Conservation (phyloP, 2,113 vertebrate genomes). For the Mustelus asterias region DNA sequence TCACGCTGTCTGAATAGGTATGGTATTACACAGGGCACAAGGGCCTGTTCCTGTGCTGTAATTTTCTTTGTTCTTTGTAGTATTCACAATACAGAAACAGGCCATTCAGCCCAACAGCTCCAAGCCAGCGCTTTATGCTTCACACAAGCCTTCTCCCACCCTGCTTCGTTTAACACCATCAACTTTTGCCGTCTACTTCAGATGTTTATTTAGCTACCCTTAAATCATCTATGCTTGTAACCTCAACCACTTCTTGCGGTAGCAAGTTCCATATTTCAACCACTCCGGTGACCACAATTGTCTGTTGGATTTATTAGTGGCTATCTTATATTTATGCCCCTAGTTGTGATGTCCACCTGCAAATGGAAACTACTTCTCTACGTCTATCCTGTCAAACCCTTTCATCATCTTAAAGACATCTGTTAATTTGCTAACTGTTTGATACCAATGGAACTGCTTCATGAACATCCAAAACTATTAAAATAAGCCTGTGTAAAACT, state of each 20-base stretch:
- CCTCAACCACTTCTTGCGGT: background rate
- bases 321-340: background rate
- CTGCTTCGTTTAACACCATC: background rate
- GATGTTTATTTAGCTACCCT: background rate
- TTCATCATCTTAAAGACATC: background rate
- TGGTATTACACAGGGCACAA: background rate
- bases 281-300: background rate
- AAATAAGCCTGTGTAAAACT: background rate
- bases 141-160: background rate
- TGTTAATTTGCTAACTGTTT: background rate
- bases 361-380: background rate
- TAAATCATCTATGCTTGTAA: background rate
- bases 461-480: background rate
- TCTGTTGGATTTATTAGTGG: background rate
- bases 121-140: background rate
- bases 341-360: background rate
- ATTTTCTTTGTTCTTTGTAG: no score
- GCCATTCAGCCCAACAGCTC: background rate
- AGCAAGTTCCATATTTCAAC: background rate
- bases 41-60: no score
- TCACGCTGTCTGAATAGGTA: background rate
- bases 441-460: background rate
- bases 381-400: background rate
- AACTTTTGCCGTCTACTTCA: background rate
- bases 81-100: background rate